Percentiles rank a stretch among this genome's conserved stretches.
These are phyloP conservation scores for Avahi laniger DNA, from an alignment of 2,797 vertebrate species.

Conservation along the genomic window DNA sequence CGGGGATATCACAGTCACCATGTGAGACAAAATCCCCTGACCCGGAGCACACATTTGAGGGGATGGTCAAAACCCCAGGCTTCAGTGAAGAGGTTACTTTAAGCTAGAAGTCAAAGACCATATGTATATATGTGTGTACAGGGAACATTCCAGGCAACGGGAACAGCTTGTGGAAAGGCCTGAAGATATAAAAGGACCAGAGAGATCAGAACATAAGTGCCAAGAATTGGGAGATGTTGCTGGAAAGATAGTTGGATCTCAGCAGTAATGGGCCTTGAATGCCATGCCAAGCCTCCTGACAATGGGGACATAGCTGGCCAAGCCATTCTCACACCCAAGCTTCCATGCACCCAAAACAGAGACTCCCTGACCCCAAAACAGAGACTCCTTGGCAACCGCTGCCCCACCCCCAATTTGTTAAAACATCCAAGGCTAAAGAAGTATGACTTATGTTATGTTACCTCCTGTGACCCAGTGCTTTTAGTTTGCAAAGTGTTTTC, in stretches of 20 bases:
- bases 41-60: background rate
- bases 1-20: background rate
- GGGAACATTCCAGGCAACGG: background rate
- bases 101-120: background rate
- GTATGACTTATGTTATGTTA: background rate
- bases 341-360: background rate
- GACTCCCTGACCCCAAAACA: background rate
- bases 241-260: background rate
- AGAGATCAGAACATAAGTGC: background rate
- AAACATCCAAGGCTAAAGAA: background rate
- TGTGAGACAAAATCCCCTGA: background rate
- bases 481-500: background rate
- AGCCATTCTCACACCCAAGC: background rate
- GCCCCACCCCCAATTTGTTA: background rate
- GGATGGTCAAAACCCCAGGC: background rate
- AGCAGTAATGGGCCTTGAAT: background rate
- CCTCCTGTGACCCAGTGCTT: background rate
- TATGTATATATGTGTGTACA: fast-evolving
- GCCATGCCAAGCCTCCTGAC: background rate
- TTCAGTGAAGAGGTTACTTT: background rate
- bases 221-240: background rate
- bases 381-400: background rate
- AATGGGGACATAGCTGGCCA: background rate
- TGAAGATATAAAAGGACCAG: background rate
- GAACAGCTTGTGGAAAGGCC: background rate